Conservation (phyloP, 2,888 invertebrate species). For the Eupithecia subfuscata region DNA sequence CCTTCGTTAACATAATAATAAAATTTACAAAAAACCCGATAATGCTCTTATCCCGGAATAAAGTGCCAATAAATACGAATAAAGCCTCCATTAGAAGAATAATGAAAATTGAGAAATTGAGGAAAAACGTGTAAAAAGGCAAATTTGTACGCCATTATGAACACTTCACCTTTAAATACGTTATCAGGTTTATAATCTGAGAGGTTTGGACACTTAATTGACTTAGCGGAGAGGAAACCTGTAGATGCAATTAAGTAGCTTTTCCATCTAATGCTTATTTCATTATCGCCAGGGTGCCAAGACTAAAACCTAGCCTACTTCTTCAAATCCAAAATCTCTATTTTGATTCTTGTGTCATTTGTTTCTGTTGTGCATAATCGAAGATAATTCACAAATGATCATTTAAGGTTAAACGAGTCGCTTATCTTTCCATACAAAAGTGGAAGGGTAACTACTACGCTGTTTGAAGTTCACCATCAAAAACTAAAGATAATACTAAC, state of each 20-base stretch:
- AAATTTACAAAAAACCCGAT: constrained; percentile 22
- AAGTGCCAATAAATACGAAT: constrained; percentile 44
- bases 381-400: no score
- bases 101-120: constrained; percentile 55
- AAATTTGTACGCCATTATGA: constrained; percentile 33
- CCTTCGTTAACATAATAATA: constrained; percentile 13
- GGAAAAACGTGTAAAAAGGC: constrained; percentile 38
- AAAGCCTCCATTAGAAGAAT: constrained; percentile 48
- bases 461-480: no score
- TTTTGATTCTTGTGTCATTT: background rate
- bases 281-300: background rate
- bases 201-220: constrained; percentile 3
- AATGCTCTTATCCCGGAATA: constrained; percentile 37
- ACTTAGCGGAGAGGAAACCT: background rate
- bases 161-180: constrained; percentile 40
- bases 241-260: background rate
- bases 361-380: background rate
- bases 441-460: no score
- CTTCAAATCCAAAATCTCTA: background rate
- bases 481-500: no score
- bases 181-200: constrained; percentile 37
- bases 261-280: background rate
- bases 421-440: no score
- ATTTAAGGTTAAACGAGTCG: no score
- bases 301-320: background rate